phyloP scores from a whole-genome alignment of 2,113 vertebrate species.

The Heteronetta atricapilla region DNA sequence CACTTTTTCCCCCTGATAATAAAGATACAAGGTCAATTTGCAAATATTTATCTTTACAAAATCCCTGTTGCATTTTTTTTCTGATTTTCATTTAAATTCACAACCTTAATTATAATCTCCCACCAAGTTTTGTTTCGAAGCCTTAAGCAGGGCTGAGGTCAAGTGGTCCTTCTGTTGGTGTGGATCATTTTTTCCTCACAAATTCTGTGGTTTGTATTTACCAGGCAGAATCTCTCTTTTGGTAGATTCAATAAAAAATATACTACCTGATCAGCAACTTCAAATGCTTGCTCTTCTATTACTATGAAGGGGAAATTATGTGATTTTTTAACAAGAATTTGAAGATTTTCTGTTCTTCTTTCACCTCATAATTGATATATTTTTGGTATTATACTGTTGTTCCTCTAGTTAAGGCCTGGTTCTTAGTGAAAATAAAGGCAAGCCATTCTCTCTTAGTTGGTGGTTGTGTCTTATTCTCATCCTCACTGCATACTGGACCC shows the following conservation, averaged over 20 bases:
- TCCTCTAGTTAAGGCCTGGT: neutral
- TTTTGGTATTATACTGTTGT: neutral
- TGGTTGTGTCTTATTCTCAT: neutral
- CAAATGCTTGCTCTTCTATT: neutral
- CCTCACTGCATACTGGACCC: neutral
- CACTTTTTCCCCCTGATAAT: neutral
- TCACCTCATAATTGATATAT: neutral
- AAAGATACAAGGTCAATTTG: neutral
- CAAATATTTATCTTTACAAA: neutral
- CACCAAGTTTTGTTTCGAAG: neutral
- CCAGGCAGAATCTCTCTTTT: neutral
- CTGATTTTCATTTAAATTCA: neutral
- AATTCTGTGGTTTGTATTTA: neutral
- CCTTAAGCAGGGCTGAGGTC: neutral
- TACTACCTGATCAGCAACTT: neutral
- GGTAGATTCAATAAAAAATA: neutral
- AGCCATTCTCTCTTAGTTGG: neutral
- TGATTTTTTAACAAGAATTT: neutral
- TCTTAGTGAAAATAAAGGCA: neutral
- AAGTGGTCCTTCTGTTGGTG: neutral
- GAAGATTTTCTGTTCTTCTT: accelerated
- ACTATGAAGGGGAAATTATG: neutral
- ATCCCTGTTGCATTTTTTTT: neutral
- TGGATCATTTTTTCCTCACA: accelerated
- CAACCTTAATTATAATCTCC: neutral